Evolutionary conservation across 2,888 invertebrate species (phyloP).

Genomic region (Periphyllus acericola): DNA sequence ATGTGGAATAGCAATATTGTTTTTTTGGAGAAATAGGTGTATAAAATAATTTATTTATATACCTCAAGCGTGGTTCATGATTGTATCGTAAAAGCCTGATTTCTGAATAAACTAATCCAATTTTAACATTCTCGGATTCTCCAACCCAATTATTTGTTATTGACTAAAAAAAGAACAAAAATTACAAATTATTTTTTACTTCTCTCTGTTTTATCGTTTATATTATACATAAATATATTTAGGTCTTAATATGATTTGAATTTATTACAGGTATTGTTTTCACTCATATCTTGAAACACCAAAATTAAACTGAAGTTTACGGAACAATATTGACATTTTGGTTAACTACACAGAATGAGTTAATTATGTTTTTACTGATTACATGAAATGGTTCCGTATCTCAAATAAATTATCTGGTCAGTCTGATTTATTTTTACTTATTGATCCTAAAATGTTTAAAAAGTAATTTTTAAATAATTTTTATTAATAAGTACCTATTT

Average conservation of each 20-base stretch:
- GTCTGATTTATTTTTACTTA: neutral
- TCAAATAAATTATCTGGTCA: slow-evolving; percentile 43
- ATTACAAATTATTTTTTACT: slow-evolving; percentile 23
- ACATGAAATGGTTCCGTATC: slow-evolving; percentile 52
- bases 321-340: slow-evolving; percentile 59
- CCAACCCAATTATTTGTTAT: slow-evolving; percentile 37
- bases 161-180: slow-evolving; percentile 41
- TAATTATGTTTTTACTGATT: slow-evolving; percentile 7
- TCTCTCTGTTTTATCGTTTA: neutral
- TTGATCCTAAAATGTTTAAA: neutral
- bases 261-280: slow-evolving; percentile 39
- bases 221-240: too few species aligned
- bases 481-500: neutral
- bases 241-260: neutral
- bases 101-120: neutral
- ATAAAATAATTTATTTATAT: slow-evolving; percentile 46
- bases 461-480: neutral
- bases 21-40: slow-evolving; percentile 32
- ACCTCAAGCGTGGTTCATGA: slow-evolving; percentile 47
- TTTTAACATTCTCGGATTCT: neutral
- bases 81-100: neutral
- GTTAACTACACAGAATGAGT: slow-evolving; percentile 22
- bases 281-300: slow-evolving; percentile 31
- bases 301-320: slow-evolving; percentile 24
- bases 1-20: slow-evolving; percentile 54